phyloP scores from a whole-genome alignment of 2,797 vertebrate genomes.

The Spinus olivaceus region DNA sequence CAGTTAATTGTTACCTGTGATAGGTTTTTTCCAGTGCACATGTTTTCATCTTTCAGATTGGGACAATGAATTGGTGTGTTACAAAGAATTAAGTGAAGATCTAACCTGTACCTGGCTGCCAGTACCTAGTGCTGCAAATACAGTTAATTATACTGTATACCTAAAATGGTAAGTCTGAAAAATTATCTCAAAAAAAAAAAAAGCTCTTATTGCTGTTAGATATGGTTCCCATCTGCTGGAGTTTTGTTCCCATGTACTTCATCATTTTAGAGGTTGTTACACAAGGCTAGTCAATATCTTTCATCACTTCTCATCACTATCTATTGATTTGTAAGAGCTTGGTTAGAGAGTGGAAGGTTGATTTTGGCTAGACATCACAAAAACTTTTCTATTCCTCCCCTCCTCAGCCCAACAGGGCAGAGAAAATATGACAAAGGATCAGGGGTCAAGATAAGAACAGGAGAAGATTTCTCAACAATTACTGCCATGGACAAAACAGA shows the following conservation, averaged over 20 bases:
- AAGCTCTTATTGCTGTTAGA: background rate
- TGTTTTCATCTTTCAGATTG: slow-evolving; percentile 50
- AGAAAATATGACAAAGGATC: background rate
- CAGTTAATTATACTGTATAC: slow-evolving; percentile 18
- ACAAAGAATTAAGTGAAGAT: slow-evolving; percentile 18
- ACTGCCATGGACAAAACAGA: background rate
- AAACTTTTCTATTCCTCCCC: background rate
- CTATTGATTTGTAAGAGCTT: background rate
- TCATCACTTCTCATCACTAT: background rate
- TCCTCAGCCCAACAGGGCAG: background rate
- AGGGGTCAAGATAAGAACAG: background rate
- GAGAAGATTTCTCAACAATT: background rate
- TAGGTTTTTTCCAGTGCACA: background rate
- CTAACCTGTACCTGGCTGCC: slow-evolving; percentile 56
- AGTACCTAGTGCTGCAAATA: background rate
- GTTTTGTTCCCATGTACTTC: background rate
- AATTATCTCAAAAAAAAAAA: background rate
- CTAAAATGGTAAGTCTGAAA: slow-evolving; percentile 64
- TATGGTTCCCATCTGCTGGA: background rate
- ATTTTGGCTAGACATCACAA: background rate
- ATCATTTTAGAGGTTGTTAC: background rate
- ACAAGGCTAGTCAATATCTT: background rate
- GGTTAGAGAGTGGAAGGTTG: background rate
- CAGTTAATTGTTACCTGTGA: background rate
- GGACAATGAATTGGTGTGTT: slow-evolving; percentile 51